Percentiles rank a stretch among this genome's conserved stretches.
Conservation (phyloP, 2,888 invertebrate species). For the Apodemia zela region DNA sequence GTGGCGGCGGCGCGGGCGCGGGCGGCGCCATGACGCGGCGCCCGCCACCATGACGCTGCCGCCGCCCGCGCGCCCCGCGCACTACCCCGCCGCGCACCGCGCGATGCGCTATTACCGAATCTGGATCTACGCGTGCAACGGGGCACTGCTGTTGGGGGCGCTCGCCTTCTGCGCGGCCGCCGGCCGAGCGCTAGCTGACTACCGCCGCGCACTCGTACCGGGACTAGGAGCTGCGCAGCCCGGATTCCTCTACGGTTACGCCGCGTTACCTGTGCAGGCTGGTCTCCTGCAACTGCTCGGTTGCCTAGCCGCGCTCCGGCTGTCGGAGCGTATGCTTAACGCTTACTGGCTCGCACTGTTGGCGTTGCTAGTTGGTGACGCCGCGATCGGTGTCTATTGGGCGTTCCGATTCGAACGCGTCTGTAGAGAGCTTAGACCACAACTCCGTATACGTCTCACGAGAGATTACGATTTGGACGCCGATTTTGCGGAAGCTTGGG, state of each 20-base stretch:
- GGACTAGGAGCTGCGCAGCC: conserved; percentile 89
- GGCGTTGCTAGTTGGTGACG: conserved; percentile 90
- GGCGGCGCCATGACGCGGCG: conserved; percentile 79
- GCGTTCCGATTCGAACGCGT: conserved; percentile 89
- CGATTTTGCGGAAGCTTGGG: conserved; percentile 89
- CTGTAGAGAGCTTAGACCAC: conserved; percentile 86
- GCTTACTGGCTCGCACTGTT: conserved; percentile 91
- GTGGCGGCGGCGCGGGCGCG: conserved; percentile 79
- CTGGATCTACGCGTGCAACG: conserved; percentile 96
- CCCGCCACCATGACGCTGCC: conserved; percentile 80
- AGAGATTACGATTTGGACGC: conserved; percentile 86
- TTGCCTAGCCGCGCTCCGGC: conserved; percentile 89
- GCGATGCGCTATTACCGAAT: conserved; percentile 91
- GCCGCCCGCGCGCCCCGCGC: conserved; percentile 79
- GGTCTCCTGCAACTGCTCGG: conserved; percentile 87
- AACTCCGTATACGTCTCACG: conserved; percentile 80
- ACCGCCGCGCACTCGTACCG: conserved; percentile 85
- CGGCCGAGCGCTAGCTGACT: conserved; percentile 85
- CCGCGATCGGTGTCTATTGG: conserved; percentile 91
- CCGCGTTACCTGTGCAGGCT: conserved; percentile 87
- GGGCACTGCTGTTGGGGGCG: conserved; percentile 90
- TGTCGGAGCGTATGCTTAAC: conserved; percentile 90
- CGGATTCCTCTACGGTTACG: conserved; percentile 91
- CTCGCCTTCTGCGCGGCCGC: conserved; percentile 89
- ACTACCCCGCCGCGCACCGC: conserved; percentile 79